Conservation (phyloP, 2,113 vertebrate species). For the Riparia riparia region DNA sequence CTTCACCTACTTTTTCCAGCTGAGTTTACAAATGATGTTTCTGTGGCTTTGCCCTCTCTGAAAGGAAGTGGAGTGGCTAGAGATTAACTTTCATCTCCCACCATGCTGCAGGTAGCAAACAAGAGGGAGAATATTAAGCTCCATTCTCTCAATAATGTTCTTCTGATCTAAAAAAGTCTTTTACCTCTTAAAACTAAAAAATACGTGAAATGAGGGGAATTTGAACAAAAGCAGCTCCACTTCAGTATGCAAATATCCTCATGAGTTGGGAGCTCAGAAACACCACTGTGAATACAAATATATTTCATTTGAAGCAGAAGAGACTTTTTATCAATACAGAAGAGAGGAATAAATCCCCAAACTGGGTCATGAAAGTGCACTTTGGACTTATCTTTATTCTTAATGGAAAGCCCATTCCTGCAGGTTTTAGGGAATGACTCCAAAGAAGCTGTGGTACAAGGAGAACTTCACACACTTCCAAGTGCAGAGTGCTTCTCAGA, state of each 20-base stretch:
- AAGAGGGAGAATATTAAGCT: neutral
- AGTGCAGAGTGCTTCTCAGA: neutral
- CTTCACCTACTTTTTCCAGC: neutral
- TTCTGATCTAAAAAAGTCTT: neutral
- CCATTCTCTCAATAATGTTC: neutral
- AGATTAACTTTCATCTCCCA: neutral
- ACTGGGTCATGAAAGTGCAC: neutral
- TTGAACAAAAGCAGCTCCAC: slow-evolving; percentile 13
- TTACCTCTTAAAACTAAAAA: neutral
- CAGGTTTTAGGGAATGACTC: neutral
- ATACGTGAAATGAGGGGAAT: neutral
- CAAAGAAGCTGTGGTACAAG: neutral
- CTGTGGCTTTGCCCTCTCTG: neutral
- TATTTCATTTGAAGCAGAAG: neutral
- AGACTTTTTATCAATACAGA: neutral
- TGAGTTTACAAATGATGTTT: neutral
- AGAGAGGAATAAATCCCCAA: neutral
- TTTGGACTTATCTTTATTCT: neutral
- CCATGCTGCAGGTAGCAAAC: neutral
- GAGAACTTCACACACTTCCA: neutral
- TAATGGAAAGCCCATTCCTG: neutral
- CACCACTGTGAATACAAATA: slow-evolving; percentile 10
- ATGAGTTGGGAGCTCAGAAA: neutral
- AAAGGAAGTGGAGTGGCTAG: neutral
- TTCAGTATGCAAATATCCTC: slow-evolving; percentile 20